Conservation (phyloP, 2,888 invertebrate genomes). For the Habrosyne pyritoides region DNA sequence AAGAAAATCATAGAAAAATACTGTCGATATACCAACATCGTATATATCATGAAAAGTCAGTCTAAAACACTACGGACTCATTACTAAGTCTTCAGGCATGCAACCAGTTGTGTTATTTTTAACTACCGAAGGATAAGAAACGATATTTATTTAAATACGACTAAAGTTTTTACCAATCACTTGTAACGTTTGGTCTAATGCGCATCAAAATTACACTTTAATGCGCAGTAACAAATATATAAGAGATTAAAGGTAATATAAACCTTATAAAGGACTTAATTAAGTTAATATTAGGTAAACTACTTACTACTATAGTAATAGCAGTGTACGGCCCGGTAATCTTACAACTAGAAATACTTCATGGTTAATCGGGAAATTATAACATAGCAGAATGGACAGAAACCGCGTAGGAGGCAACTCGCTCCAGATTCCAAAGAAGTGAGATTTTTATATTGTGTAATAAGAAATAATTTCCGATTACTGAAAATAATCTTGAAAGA, state of each 20-base stretch:
- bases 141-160: neutral
- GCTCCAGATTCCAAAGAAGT: slow-evolving; percentile 47
- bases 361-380: slow-evolving; percentile 57
- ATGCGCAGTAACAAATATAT: neutral
- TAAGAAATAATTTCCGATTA: slow-evolving; percentile 19
- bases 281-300: neutral
- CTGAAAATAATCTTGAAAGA: neutral
- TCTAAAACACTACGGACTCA: neutral
- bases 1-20: too few species aligned
- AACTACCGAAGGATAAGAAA: neutral
- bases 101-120: neutral
- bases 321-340: slow-evolving; percentile 19
- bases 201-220: neutral
- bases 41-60: neutral
- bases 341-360: slow-evolving; percentile 47
- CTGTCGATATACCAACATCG: neutral
- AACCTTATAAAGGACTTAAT: neutral
- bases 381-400: slow-evolving; percentile 52
- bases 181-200: neutral
- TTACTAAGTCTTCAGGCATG: slow-evolving; percentile 3
- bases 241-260: too few species aligned
- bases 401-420: slow-evolving; percentile 55
- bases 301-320: neutral
- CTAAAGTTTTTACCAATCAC: neutral
- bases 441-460: slow-evolving; percentile 21